phyloP scores from a whole-genome alignment of 2,888 invertebrate species.

The Chouioia cunea region DNA sequence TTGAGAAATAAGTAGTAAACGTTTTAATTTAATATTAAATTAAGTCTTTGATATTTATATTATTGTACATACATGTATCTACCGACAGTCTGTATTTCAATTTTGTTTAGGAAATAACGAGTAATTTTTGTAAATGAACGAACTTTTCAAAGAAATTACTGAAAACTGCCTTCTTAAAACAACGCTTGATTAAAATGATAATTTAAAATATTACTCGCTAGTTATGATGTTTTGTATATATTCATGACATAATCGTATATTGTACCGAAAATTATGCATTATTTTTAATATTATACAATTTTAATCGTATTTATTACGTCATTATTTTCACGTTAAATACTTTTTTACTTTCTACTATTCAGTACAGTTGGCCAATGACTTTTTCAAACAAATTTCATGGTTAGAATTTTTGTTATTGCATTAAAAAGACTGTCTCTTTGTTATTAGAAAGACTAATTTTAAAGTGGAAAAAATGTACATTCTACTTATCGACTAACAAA shows the following conservation, averaged over 20 bases:
- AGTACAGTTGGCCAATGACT: too few species aligned
- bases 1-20: too few species aligned
- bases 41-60: constrained; percentile 26
- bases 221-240: too few species aligned
- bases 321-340: too few species aligned
- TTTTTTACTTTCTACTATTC: too few species aligned
- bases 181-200: not conserved
- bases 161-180: constrained; percentile 21
- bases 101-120: constrained; percentile 7
- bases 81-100: constrained; percentile 1
- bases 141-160: constrained; percentile 13
- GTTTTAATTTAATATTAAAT: not conserved
- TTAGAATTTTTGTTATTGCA: constrained; percentile 14
- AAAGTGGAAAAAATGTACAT: constrained; percentile 5
- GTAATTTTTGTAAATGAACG: constrained; percentile 13
- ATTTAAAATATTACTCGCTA: too few species aligned
- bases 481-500: constrained; percentile 29
- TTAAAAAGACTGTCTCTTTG: constrained; percentile 21
- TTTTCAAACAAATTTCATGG: constrained; percentile 8
- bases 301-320: too few species aligned
- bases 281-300: too few species aligned
- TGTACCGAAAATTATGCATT: too few species aligned
- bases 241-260: too few species aligned
- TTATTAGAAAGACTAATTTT: constrained; percentile 25
- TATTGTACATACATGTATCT: constrained; percentile 21